Conservation (phyloP, 2,797 vertebrate genomes). For the Chelonia mydas region DNA sequence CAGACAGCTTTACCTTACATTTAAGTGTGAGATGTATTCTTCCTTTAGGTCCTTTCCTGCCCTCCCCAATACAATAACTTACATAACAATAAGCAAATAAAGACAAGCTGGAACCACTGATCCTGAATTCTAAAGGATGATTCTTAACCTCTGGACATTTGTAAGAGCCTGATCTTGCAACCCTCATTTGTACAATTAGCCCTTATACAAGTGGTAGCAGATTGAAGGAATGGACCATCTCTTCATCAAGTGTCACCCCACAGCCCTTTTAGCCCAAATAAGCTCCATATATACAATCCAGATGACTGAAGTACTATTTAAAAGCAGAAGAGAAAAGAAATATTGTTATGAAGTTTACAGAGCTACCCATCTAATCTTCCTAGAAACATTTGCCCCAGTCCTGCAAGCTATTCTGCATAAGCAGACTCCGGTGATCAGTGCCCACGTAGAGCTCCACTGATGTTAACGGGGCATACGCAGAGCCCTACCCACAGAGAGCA, state of each 20-base stretch:
- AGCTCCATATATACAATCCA: background rate
- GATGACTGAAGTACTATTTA: background rate
- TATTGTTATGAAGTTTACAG: background rate
- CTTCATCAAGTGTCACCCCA: background rate
- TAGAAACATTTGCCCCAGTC: background rate
- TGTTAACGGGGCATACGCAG: background rate
- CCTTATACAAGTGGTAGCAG: background rate
- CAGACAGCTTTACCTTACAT: background rate
- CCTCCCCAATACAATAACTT: background rate
- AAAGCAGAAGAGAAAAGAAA: background rate
- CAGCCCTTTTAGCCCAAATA: background rate
- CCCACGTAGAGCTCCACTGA: background rate
- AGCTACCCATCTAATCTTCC: background rate
- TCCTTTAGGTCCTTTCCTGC: background rate
- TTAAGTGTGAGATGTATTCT: background rate
- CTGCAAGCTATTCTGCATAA: background rate
- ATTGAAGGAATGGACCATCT: background rate
- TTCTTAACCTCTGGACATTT: background rate
- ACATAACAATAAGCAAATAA: background rate
- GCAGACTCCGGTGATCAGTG: accelerated
- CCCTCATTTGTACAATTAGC: background rate
- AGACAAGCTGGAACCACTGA: background rate
- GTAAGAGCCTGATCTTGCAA: background rate
- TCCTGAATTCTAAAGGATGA: background rate
- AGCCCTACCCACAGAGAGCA: background rate